phyloP scores from a whole-genome alignment of 2,888 invertebrate genomes.

The Apamea sordens region DNA sequence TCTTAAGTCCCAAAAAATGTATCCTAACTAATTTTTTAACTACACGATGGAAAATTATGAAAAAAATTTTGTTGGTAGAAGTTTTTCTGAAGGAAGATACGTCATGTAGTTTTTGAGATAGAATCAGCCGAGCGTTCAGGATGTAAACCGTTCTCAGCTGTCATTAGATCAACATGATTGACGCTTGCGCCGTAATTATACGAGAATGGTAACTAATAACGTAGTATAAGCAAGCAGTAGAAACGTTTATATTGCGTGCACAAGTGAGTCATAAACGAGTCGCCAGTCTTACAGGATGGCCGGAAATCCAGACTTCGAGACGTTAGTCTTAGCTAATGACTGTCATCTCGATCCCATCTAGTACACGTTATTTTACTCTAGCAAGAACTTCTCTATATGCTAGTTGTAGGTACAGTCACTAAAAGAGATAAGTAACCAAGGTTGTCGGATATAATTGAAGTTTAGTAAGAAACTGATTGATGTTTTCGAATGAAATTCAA shows the following conservation, averaged over 20 bases:
- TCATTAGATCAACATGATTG: conserved; percentile 81
- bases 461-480: too few relatives aligned
- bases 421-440: too few relatives aligned
- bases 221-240: conserved; percentile 61
- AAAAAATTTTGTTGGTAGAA: background rate
- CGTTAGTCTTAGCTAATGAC: conserved; percentile 73
- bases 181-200: conserved; percentile 75
- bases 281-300: conserved; percentile 69
- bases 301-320: conserved; percentile 80
- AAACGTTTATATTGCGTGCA: conserved; percentile 51
- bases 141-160: conserved; percentile 67
- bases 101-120: background rate
- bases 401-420: conserved; percentile 42
- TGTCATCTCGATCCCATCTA: conserved; percentile 73
- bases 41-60: background rate
- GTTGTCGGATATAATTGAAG: too few relatives aligned
- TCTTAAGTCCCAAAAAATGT: background rate
- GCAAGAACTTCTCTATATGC: conserved; percentile 62
- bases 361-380: conserved; percentile 74
- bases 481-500: too few relatives aligned
- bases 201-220: conserved; percentile 65
- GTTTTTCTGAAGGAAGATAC: background rate
- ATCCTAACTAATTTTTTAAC: background rate
- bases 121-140: conserved; percentile 39
- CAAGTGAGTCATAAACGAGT: conserved; percentile 74